These are phyloP conservation scores for Caenorhabditis briggsae DNA, from an alignment of 1,140 invertebrate genomes.

Conservation along the genomic window DNA sequence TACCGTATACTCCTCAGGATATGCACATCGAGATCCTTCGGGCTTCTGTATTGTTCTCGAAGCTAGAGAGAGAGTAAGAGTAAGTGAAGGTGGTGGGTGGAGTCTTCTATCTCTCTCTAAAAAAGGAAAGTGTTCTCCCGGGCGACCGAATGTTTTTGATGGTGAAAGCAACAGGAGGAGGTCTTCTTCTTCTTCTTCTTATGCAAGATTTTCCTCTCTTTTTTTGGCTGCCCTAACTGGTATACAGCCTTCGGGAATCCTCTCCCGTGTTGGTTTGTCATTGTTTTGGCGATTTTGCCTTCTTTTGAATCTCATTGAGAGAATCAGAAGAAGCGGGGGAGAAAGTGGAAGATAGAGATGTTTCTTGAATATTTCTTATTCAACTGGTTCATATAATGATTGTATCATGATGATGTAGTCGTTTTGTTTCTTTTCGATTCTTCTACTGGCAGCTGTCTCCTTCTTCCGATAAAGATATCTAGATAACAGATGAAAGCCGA, in stretches of 20 bases:
- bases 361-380: constrained; percentile 19
- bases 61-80: background rate
- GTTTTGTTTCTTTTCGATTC: constrained; percentile 1
- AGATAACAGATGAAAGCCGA: too few species aligned
- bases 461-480: too few species aligned
- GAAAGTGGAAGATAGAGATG: constrained; percentile 5
- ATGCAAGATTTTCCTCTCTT: background rate
- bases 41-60: too few species aligned
- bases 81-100: background rate
- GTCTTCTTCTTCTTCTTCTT: background rate
- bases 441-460: background rate
- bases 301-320: background rate
- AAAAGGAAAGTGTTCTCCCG: too few species aligned
- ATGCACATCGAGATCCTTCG: too few species aligned
- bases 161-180: too few species aligned
- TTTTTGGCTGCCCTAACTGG: background rate
- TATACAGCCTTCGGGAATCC: background rate
- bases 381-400: constrained; percentile 30
- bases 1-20: too few species aligned
- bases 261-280: constrained; percentile 16
- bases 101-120: constrained; percentile 18
- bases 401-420: constrained; percentile 36
- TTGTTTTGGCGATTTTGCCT: constrained; percentile 45
- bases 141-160: too few species aligned
- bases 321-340: background rate